phyloP scores from a whole-genome alignment of 2,797 vertebrate genomes.

The Dicrostonyx torquatus region DNA sequence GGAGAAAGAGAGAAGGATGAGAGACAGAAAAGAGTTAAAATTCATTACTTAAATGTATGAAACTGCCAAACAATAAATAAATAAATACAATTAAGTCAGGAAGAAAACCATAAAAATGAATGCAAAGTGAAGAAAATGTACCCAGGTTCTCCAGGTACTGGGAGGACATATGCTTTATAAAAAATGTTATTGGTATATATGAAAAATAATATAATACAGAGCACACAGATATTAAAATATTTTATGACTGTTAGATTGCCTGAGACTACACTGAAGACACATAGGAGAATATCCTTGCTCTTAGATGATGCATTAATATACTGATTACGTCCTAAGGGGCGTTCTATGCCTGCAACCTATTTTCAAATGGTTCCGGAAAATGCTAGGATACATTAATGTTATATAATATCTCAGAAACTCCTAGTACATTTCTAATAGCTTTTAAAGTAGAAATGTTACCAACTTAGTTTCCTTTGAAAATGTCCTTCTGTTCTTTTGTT shows the following conservation, averaged over 20 bases:
- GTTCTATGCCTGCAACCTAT: not conserved
- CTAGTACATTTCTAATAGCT: not conserved
- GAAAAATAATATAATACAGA: not conserved
- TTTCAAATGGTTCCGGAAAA: constrained; percentile 22
- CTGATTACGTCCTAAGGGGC: not conserved
- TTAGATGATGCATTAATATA: not conserved
- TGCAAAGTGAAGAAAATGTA: constrained; percentile 43
- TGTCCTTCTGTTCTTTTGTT: constrained; percentile 16
- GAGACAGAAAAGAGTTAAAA: not conserved
- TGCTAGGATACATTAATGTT: not conserved
- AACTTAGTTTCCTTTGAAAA: constrained; percentile 7
- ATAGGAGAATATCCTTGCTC: not conserved
- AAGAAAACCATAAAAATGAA: constrained; percentile 31
- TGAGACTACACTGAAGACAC: not conserved
- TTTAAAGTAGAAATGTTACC: constrained; percentile 22
- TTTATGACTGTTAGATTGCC: constrained; percentile 22
- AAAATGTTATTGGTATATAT: not conserved
- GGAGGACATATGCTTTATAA: not conserved
- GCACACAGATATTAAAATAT: not conserved
- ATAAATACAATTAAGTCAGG: constrained; percentile 31
- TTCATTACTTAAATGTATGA: not conserved
- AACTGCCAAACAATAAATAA: not conserved
- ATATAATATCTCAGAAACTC: not conserved
- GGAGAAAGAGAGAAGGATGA: not conserved
- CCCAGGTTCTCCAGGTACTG: not conserved